phyloP scores from a whole-genome alignment of 2,888 invertebrate genomes.

The Lissocephala sabroskyi region DNA sequence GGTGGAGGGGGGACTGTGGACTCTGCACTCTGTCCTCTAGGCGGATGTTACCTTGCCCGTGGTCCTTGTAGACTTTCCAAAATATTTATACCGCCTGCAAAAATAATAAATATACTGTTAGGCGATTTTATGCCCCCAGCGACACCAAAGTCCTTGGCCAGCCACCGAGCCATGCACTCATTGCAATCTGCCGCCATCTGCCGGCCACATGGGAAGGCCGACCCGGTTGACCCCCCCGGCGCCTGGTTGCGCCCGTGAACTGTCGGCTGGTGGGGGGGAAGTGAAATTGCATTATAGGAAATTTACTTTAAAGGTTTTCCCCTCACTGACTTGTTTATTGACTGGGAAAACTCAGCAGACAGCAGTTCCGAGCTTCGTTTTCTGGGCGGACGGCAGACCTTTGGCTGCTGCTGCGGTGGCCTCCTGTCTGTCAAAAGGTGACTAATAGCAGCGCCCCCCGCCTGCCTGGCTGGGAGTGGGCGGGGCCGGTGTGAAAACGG shows the following conservation, averaged over 20 bases:
- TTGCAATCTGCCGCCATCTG: too few species aligned
- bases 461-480: background rate
- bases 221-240: too few species aligned
- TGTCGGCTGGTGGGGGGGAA: conserved; percentile 18
- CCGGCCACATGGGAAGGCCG: background rate
- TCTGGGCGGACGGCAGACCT: background rate
- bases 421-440: conserved; percentile 42
- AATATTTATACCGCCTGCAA: too few species aligned
- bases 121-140: too few species aligned
- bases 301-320: conserved; percentile 12
- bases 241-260: conserved; percentile 8
- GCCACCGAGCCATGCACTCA: too few species aligned
- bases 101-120: too few species aligned
- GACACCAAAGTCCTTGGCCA: too few species aligned
- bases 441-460: conserved; percentile 31
- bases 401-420: conserved; percentile 1
- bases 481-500: conserved; percentile 48
- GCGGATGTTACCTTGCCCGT: too few species aligned
- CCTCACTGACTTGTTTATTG: conserved; percentile 8
- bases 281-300: conserved; percentile 3
- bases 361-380: too few species aligned
- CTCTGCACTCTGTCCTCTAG: too few species aligned
- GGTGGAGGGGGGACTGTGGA: too few species aligned
- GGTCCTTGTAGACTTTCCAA: too few species aligned
- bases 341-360: conserved; percentile 5